Evolutionary conservation across 2,113 vertebrate genomes (phyloP), one percentile per base, ranked within the genome.

Genomic region (Vombatus ursinus): DNA sequence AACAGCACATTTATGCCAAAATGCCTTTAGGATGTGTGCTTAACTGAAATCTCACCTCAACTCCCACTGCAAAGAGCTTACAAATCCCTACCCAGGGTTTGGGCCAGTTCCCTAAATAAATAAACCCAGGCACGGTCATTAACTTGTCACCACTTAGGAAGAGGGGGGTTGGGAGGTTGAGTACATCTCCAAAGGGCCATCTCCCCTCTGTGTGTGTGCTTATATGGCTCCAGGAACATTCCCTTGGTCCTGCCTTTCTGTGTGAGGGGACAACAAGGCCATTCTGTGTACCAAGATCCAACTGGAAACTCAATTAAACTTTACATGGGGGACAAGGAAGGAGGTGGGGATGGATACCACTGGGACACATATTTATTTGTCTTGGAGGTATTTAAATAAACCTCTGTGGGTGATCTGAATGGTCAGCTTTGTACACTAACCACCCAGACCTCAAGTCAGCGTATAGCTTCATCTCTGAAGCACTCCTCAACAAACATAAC

Each of bases 341-440:
- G 0, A 2, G 0, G 6, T 3, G 37, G 48, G 24, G 92, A 96
- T 97, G 95, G 90, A 97, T 95, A 97, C 94, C 89, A 96, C 90
- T 91, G 95, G 94, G 95, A 95, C 94, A 96, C 68, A 84, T 84
- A 97, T 97, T 97, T 97, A 98, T 97, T 98, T 98, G 97, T 97
- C 95, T 97, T 96, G 48, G 95, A 91, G 97, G 96, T 96, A 91
- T 96, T 98, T 97, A 97, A 98, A 93, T 90, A 95, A 96, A 61
- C 26, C 94, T 92, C 54, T 1, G 92, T 93, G 95, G 90, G 94
- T 96, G 96, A 95, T 84, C 68, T 97, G 97, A 98, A 97, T 96
- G 95, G 94, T 94, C 84, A 95, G 94, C 96, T 95, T 97, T 97
- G 92, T 96, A 95, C 57, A 96, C 77, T 95, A 93, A 54, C 96